A percentile compares a stretch with the other conserved stretches of the same genome.
Conservation (phyloP, 2,797 vertebrate species). For the Myotis vivesi region DNA sequence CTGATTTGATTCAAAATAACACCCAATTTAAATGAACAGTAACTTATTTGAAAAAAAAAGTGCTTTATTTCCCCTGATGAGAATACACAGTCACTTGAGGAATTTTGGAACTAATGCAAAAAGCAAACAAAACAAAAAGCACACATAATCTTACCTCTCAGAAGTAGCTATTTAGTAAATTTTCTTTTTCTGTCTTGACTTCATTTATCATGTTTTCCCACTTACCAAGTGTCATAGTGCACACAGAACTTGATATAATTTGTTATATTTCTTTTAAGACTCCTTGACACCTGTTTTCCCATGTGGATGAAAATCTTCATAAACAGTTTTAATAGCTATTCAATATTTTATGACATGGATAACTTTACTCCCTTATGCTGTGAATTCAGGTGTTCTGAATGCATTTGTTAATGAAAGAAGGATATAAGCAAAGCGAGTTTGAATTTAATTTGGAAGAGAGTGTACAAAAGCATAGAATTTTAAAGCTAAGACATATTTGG, state of each 20-base stretch:
- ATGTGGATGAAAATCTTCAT: slow-evolving; percentile 3
- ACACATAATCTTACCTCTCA: background rate
- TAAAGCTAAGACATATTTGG: background rate
- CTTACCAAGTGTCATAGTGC: background rate
- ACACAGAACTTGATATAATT: background rate
- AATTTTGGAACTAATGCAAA: background rate
- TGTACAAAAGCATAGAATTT: background rate
- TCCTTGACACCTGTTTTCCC: background rate
- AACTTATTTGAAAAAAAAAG: background rate
- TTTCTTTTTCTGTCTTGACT: background rate
- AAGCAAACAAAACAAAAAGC: slow-evolving; percentile 22
- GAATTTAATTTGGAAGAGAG: slow-evolving; percentile 20
- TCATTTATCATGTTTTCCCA: background rate
- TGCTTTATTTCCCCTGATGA: background rate
- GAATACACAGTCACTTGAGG: slow-evolving; percentile 28
- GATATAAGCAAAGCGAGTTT: background rate
- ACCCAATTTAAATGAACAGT: slow-evolving; percentile 26
- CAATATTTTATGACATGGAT: background rate
- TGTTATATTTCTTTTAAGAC: background rate
- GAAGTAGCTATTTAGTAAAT: slow-evolving; percentile 12
- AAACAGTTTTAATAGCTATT: slow-evolving; percentile 30
- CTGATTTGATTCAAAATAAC: slow-evolving; percentile 56
- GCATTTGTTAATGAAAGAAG: slow-evolving; percentile 39
- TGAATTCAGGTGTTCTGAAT: background rate
- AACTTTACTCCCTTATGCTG: background rate